These are phyloP conservation scores for Drosophila limbata DNA, from an alignment of 2,888 invertebrate species.

Conservation along the genomic window DNA sequence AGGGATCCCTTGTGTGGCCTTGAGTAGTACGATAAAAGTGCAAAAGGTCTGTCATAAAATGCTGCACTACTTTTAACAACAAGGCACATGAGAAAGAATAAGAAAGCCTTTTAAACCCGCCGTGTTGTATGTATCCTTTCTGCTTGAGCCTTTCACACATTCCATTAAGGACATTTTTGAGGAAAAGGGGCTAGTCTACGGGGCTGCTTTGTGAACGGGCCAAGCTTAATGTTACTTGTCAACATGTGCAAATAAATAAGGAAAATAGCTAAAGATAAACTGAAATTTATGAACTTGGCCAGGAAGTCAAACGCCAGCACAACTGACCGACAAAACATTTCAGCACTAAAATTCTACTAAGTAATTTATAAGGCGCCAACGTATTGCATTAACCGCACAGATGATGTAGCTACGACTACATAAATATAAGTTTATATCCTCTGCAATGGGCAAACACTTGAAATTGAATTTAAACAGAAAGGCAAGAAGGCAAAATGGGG, in stretches of 20 bases:
- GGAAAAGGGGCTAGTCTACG: not conserved
- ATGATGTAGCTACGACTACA: constrained; percentile 47
- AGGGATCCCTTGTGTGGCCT: constrained; percentile 21
- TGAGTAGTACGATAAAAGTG: constrained; percentile 33
- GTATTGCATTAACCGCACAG: constrained; percentile 49
- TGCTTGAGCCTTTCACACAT: constrained; percentile 38
- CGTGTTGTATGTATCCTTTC: constrained; percentile 34
- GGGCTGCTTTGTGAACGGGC: not conserved
- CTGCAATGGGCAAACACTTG: constrained; percentile 13
- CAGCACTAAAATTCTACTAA: constrained; percentile 64
- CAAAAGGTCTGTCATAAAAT: constrained; percentile 53
- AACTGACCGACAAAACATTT: constrained; percentile 58
- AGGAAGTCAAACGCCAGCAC: constrained; percentile 57
- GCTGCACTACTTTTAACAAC: constrained; percentile 44
- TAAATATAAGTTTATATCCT: constrained; percentile 24
- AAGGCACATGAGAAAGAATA: constrained; percentile 5
- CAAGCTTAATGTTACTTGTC: constrained; percentile 67
- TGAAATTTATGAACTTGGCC: constrained; percentile 69
- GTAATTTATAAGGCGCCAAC: constrained; percentile 66
- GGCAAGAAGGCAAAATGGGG: not conserved
- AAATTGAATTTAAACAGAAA: constrained; percentile 31
- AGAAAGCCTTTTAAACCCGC: constrained; percentile 41
- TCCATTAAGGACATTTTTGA: constrained; percentile 54
- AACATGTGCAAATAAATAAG: constrained; percentile 70
- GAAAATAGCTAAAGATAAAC: constrained; percentile 63